Evolutionary conservation across 1,140 invertebrate species (phyloP).

Genomic region (Tetramorium simillimum): DNA sequence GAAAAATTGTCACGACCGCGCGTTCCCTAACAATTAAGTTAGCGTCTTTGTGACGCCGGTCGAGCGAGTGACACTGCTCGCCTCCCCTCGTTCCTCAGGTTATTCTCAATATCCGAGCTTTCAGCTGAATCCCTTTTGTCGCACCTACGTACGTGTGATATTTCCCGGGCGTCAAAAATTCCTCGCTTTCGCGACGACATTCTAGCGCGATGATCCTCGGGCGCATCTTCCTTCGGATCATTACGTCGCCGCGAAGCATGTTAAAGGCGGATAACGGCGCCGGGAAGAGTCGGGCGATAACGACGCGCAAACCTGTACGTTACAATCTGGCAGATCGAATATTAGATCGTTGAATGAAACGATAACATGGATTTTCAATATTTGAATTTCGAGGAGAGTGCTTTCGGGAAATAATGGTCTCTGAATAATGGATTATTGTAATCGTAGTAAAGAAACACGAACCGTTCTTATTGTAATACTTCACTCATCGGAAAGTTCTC

Average conservation of each 20-base stretch:
- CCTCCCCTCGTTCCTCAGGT: neutral
- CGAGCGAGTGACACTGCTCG: neutral
- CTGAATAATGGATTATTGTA: constrained; percentile 19
- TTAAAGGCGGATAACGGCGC: neutral
- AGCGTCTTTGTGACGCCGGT: constrained; percentile 13
- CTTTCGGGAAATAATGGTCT: neutral
- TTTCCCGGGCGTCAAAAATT: constrained; percentile 49
- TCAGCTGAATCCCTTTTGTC: constrained; percentile 29
- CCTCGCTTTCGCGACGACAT: constrained; percentile 19
- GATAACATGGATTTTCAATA: constrained; percentile 8
- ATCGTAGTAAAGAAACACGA: neutral
- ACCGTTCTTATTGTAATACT: neutral
- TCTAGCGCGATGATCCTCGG: constrained; percentile 31
- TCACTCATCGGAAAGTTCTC: neutral
- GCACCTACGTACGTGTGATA: constrained; percentile 8
- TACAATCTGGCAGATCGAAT: neutral
- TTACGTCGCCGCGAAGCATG: constrained; percentile 14
- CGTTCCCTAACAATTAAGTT: constrained; percentile 37
- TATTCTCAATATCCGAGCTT: constrained; percentile 52
- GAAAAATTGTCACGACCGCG: constrained; percentile 37
- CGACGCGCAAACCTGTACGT: neutral
- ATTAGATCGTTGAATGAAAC: constrained; percentile 14
- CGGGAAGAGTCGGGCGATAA: neutral
- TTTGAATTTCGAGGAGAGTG: neutral
- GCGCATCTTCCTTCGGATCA: constrained; percentile 26